Percentiles rank a stretch among this genome's conserved stretches.
phyloP scores from a whole-genome alignment of 1,140 invertebrate genomes.

The Physella acuta region DNA sequence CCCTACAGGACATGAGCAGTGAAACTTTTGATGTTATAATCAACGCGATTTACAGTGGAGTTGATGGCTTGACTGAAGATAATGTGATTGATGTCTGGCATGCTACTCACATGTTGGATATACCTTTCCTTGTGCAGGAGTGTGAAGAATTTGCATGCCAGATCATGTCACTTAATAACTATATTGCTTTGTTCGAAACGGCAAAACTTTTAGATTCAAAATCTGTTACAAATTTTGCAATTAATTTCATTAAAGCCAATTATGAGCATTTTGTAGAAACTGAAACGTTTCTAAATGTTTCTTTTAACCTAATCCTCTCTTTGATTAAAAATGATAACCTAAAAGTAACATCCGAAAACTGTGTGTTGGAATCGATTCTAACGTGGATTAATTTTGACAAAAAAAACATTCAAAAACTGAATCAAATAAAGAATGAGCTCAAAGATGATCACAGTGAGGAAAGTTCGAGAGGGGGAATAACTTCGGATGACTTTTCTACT shows the following conservation, averaged over 20 bases:
- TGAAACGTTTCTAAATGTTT: background rate
- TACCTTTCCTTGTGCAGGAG: too few species aligned
- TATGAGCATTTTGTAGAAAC: background rate
- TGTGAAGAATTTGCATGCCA: background rate
- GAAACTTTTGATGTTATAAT: slow-evolving; percentile 1
- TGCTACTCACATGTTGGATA: background rate
- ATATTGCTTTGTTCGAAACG: background rate
- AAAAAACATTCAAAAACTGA: background rate
- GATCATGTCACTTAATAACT: background rate
- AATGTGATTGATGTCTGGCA: background rate
- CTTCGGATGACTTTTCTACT: too few species aligned
- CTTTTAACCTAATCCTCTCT: background rate
- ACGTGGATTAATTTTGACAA: background rate
- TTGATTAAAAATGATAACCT: background rate
- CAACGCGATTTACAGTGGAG: too few species aligned
- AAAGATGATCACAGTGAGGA: too few species aligned
- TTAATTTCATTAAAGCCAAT: background rate
- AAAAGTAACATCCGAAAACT: background rate
- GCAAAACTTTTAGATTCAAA: background rate
- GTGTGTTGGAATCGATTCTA: background rate
- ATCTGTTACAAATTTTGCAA: background rate
- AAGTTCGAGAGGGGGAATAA: too few species aligned
- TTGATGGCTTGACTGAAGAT: slow-evolving; percentile 1
- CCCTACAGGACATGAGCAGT: background rate
- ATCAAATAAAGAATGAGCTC: too few species aligned